These are phyloP conservation scores for Spea bombifrons DNA, from an alignment of 2,113 vertebrate genomes.

Conservation along the genomic window DNA sequence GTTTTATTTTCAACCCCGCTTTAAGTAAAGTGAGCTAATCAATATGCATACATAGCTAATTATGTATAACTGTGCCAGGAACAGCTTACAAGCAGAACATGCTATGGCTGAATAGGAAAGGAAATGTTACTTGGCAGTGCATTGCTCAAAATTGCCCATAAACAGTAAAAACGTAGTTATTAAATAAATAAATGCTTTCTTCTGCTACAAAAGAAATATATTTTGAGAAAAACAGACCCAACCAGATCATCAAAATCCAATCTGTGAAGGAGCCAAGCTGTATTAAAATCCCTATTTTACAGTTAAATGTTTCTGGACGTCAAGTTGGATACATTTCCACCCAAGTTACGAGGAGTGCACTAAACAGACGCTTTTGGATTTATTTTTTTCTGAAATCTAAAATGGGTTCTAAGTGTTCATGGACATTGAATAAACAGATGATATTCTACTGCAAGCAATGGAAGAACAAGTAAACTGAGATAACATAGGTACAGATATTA, in stretches of 20 bases:
- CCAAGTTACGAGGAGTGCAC: no score
- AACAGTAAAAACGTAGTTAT: conserved; percentile 48
- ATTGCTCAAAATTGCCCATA: conserved; percentile 46
- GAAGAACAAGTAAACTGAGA: no score
- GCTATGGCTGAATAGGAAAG: conserved; percentile 46
- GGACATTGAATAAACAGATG: no score
- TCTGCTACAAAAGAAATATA: conserved; percentile 28
- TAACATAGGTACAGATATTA: no score
- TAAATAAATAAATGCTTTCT: conserved; percentile 50
- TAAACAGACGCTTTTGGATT: not conserved
- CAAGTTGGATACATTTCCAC: conserved; percentile 12
- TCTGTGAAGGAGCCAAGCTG: conserved; percentile 17
- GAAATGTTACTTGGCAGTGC: conserved; percentile 47
- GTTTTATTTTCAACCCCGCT: conserved; percentile 49
- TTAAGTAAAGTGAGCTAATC: conserved; percentile 50
- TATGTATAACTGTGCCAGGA: conserved; percentile 46
- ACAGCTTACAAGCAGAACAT: conserved; percentile 46
- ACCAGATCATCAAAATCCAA: conserved; percentile 36
- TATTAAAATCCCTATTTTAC: conserved; percentile 14
- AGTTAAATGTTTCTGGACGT: conserved; percentile 22
- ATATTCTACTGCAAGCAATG: no score
- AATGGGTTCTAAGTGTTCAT: no score
- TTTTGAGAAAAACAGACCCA: conserved; percentile 38
- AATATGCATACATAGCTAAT: conserved; percentile 49
- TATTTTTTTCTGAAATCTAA: no score